Evolutionary conservation across 2,888 invertebrate genomes (phyloP).

Genomic region (Aspidiotus destructor): DNA sequence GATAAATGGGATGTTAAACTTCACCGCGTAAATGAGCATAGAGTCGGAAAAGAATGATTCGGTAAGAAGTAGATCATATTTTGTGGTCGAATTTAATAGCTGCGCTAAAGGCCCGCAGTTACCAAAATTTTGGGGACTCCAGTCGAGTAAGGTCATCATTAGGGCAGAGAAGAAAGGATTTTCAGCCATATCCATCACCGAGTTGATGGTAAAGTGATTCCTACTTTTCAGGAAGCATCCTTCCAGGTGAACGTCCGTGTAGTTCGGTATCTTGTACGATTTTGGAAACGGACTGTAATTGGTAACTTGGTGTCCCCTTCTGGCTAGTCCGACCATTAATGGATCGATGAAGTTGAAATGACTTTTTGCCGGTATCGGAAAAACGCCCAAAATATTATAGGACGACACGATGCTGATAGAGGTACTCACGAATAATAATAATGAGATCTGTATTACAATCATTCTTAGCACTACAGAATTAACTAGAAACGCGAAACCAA

Average conservation of each 20-base stretch:
- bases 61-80: slow-evolving; percentile 37
- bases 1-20: slow-evolving; percentile 36
- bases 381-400: slow-evolving; percentile 31
- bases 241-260: slow-evolving; percentile 10
- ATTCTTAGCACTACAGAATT: no score
- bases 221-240: not conserved
- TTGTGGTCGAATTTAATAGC: slow-evolving; percentile 1
- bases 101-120: slow-evolving; percentile 12
- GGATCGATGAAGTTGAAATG: slow-evolving; percentile 32
- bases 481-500: no score
- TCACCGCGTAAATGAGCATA: slow-evolving; percentile 35
- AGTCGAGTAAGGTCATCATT: not conserved
- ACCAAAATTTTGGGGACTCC: not conserved
- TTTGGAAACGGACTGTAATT: slow-evolving; percentile 28
- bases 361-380: slow-evolving; percentile 33
- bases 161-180: not conserved
- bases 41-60: slow-evolving; percentile 37
- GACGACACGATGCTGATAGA: not conserved
- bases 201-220: not conserved
- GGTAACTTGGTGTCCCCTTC: slow-evolving; percentile 31
- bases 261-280: slow-evolving; percentile 13
- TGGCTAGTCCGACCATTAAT: slow-evolving; percentile 24
- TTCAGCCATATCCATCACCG: not conserved
- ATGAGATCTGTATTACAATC: no score
- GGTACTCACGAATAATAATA: not conserved